Base-by-base conservation (phyloP, 2,797 vertebrate genomes). In the Notamacropus eugenii region DNA sequence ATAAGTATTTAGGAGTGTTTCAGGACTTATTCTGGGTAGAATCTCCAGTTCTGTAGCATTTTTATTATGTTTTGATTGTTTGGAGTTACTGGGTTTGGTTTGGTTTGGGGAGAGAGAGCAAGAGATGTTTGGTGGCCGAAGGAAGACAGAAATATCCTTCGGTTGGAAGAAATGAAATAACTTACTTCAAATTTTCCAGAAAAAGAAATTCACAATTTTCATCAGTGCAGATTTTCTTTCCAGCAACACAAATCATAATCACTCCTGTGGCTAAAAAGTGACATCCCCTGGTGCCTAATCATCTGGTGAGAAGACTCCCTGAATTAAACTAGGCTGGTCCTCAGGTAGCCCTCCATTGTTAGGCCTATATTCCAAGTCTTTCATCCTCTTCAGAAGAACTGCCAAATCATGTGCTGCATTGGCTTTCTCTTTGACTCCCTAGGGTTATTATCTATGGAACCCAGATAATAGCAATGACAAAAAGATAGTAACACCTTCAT, bases 11-110 rank as follows among this genome's bases (percentile, higher is more conserved):
- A 5, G 90, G 46, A 55, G 29, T 91, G 93, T 95, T 93, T 87
- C 24, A 94, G 91, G 90, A 28, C 28, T 95, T 94, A 52, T 82
- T 94, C 91, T 92, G 52, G 74, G 54, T 59, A 87, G 50, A 96
- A 57, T 91, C 90, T 91, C 34, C n/a, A 40, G 96, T 74, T 74
- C 56, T 87, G 10, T 13, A 95, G 94, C 29, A 82, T 59, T 1
- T 40, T 1, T 90, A 46, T 82, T 46, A 24, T 82, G n/a, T 82
- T 82, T 46, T 46, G 5, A 46, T 82, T 82, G n/a, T 40, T 24
- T 24, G 6, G n/a, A 82, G n/a, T 40, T 82, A 10, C 24, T 40
- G 19, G 8, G n/a, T 40, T 24, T 24, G 2, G 0, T 74, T 62
- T 9, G 19, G 29, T 67, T 67, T 46, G 50, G 27, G 0, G 46